Evolutionary conservation across 1,140 invertebrate genomes (phyloP), one percentile per base, ranked within the genome.

Genomic region (Anastatus disparis): DNA sequence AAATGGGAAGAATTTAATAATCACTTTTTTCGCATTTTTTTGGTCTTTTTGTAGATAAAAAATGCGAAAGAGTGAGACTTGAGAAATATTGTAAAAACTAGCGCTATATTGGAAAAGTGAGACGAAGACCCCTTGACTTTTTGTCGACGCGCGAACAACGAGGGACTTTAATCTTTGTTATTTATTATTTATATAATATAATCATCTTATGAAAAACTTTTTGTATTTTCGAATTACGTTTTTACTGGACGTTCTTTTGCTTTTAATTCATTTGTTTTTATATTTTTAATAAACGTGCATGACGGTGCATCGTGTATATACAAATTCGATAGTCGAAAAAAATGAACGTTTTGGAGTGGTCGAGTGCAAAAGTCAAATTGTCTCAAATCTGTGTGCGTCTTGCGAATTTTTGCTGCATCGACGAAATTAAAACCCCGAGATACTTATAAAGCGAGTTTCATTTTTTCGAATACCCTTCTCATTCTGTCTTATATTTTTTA

Each of bases 301-400:
- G 10, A 15, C 22, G 29, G 20, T 55, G 64, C 26, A 55, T 56
- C 38, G 15, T 56, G 24, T 79, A 78, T 77, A 29, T 79, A 79
- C 77, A 79, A 76, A 76, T 75, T 76, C 40, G 44, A 59, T 38
- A 52, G 10, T 29, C 12, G 24, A 61, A 53, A 62, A 70, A 17
- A 35, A 50, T 17, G 15, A 42, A 20, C 66, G 56, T 38, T 8
- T 50, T n/a, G n/a, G n/a, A n/a, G n/a, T n/a, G n/a, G 55, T 68
- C 44, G 42, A 66, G 40, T 66, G 64, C 40, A 59, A 59, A 68
- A 59, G 65, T 68, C 53, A 52, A 69, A 61, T 12, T 52, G 66
- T 53, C 56, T 53, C 46, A 35, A 53, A 56, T 68, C 66, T 29
- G 66, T 68, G 29, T 61, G 24, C 31, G 44, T 69, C 20, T 59